Base-by-base conservation (phyloP, 2,888 invertebrate genomes). In the Drosophila suboccidentalis region DNA sequence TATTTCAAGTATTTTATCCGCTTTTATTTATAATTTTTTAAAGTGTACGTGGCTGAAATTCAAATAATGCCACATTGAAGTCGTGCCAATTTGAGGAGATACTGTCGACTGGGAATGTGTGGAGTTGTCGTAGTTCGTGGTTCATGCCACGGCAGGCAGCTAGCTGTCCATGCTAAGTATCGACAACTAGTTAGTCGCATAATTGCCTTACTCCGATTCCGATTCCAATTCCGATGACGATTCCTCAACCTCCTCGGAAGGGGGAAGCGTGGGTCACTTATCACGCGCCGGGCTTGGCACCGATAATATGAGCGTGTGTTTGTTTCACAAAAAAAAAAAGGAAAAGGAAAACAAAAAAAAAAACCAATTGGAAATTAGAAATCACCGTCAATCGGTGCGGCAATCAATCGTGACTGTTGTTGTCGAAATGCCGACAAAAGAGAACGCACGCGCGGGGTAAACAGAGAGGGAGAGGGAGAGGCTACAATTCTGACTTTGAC, bases 351-450 rank as follows among this genome's bases (percentile, higher is more conserved):
- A 44, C 43, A 59, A 44, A 13, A 29, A 50, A 50, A 63, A 73
- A 80, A 78, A 84, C 89, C 86, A 86, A 86, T 87, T 87, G 88
- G 88, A 87, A 85, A 89, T 78, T 85, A 89, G 90, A 89, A 86
- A 84, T 87, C 86, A 83, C 58, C 71, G 89, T 82, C 86, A 84
- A 87, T 86, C 85, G 89, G 73, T 79, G 87, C 74, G 85, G 80
- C 82, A 89, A 89, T 89, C 88, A 89, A 86, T 89, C 84, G 84
- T 85, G 89, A 89, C 89, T 82, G 80, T 73, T 71, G 87, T 73
- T 81, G 81, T 81, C 74, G 69, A 77, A 82, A 72, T 53, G 90
- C 86, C 86, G 86, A 89, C 86, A 87, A 87, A 87, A 74, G 81
- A 61, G 64, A 58, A 82, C 78, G 75, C 82, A 89, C 87, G 81